These are phyloP conservation scores for Chloroclystis v-ata DNA, from an alignment of 2,888 invertebrate genomes.

Conservation along the genomic window DNA sequence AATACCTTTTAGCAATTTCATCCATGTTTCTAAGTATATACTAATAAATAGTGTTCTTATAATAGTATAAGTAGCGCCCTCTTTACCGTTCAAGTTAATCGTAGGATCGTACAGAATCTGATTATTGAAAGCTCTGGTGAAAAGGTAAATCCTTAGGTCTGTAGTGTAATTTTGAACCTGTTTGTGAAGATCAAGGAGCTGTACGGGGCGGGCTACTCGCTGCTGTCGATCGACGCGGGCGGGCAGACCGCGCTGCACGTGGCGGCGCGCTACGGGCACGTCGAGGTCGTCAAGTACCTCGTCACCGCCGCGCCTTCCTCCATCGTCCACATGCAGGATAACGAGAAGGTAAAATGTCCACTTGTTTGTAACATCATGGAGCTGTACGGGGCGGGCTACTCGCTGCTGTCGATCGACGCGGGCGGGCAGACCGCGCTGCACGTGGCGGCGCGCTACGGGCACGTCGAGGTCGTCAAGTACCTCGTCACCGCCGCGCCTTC, in stretches of 20 bases:
- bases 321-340: constrained; percentile 91
- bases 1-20: too few species aligned
- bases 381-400: constrained; percentile 89
- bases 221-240: constrained; percentile 87
- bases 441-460: constrained; percentile 90
- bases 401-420: constrained; percentile 88
- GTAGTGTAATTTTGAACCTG: too few species aligned
- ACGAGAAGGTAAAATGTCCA: constrained; percentile 69
- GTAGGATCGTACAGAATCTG: too few species aligned
- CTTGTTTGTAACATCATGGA: constrained; percentile 83
- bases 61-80: too few species aligned
- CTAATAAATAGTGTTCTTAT: too few species aligned
- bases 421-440: constrained; percentile 94
- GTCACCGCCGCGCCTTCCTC: constrained; percentile 90
- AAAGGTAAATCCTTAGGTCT: too few species aligned
- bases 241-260: constrained; percentile 95
- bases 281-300: constrained; percentile 92
- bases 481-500: constrained; percentile 91
- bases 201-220: constrained; percentile 89
- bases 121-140: too few species aligned
- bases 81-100: too few species aligned
- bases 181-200: constrained; percentile 85
- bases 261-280: constrained; percentile 91
- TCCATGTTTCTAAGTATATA: too few species aligned
- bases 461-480: constrained; percentile 93